Evolutionary conservation across 2,888 invertebrate species (phyloP).

Genomic region (Philereme vetulata): DNA sequence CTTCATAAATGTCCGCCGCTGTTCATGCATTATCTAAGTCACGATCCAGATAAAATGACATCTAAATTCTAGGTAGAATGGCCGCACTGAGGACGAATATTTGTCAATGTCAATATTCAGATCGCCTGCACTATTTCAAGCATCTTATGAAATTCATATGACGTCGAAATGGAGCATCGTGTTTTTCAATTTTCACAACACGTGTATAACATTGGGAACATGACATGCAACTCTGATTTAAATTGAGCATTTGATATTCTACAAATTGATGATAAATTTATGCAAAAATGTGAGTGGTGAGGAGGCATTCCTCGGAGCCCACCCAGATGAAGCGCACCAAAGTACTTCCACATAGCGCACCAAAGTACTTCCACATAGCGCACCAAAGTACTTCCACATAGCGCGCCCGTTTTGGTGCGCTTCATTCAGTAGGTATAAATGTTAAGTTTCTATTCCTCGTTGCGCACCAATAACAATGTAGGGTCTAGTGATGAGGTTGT

Average conservation of each 20-base stretch:
- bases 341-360: no score
- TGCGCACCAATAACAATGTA: no score
- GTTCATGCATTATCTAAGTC: constrained; percentile 15
- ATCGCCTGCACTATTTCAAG: constrained; percentile 30
- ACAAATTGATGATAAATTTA: no score
- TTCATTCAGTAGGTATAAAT: no score
- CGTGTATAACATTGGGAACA: constrained; percentile 2
- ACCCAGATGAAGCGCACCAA: no score
- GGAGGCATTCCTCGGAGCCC: no score
- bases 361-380: no score
- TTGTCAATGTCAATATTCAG: constrained; percentile 34
- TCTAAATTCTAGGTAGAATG: constrained; percentile 21
- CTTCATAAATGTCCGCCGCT: background rate
- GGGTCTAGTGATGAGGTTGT: no score
- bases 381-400: no score
- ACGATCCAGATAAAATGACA: constrained; percentile 20
- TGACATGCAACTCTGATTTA: background rate
- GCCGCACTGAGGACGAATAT: constrained; percentile 14
- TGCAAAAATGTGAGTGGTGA: background rate
- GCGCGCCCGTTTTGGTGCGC: no score
- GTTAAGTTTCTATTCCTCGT: no score
- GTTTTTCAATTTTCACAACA: constrained; percentile 13
- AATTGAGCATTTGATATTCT: background rate
- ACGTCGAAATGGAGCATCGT: constrained; percentile 11
- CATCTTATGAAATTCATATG: constrained; percentile 32